These are phyloP conservation scores for Dipus sagitta DNA, from an alignment of 2,797 vertebrate species.

Conservation along the genomic window DNA sequence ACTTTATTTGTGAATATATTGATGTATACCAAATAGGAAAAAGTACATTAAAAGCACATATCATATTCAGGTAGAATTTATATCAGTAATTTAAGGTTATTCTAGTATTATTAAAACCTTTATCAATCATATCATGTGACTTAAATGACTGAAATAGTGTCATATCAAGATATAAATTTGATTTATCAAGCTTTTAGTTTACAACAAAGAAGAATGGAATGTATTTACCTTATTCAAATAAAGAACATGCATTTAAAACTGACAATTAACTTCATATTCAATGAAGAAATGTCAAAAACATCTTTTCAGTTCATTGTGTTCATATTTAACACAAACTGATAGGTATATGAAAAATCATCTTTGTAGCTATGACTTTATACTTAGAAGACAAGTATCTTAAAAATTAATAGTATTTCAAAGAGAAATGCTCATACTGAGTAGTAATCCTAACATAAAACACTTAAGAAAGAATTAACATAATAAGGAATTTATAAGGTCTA, in stretches of 20 bases:
- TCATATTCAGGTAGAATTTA: constrained; percentile 38
- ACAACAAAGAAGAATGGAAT: constrained; percentile 35
- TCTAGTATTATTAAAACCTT: constrained; percentile 49
- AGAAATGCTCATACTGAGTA: not conserved
- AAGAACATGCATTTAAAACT: constrained; percentile 23
- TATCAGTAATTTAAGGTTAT: constrained; percentile 33
- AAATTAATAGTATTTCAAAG: constrained; percentile 24
- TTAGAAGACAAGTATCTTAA: constrained; percentile 13
- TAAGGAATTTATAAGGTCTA: constrained; percentile 31
- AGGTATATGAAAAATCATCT: constrained; percentile 35
- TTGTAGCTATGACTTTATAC: constrained; percentile 25
- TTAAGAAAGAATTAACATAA: constrained; percentile 31
- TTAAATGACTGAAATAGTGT: constrained; percentile 61
- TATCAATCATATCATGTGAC: constrained; percentile 37
- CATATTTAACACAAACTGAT: constrained; percentile 36
- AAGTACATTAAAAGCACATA: constrained; percentile 60
- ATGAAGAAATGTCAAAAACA: constrained; percentile 46
- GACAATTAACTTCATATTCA: constrained; percentile 54
- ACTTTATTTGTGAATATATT: constrained; percentile 72
- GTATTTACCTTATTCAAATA: constrained; percentile 32
- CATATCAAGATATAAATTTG: constrained; percentile 51
- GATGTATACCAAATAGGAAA: not conserved
- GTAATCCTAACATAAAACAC: not conserved
- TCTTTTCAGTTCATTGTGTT: constrained; percentile 35
- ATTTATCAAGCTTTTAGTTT: constrained; percentile 41